These are phyloP conservation scores for Callimorpha dominula DNA, from an alignment of 2,888 invertebrate species.

Conservation along the genomic window DNA sequence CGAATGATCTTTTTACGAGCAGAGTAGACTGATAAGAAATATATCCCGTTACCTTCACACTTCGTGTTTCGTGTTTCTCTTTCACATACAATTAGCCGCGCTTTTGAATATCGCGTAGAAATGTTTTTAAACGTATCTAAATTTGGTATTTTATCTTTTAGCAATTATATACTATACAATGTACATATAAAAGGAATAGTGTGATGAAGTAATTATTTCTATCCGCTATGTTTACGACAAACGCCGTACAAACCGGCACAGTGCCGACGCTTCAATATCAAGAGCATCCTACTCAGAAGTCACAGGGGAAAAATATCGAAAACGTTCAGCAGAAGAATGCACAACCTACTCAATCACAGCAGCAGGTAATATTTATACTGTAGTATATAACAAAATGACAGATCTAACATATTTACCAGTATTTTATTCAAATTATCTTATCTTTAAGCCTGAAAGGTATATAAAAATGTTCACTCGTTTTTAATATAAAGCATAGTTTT, in stretches of 20 bases:
- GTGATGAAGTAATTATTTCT: slow-evolving; percentile 57
- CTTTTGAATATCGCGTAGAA: slow-evolving; percentile 64
- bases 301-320: slow-evolving; percentile 87
- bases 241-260: slow-evolving; percentile 87
- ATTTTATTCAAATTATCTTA: background rate
- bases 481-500: too few species aligned
- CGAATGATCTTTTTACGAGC: slow-evolving; percentile 84
- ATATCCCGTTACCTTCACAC: slow-evolving; percentile 85
- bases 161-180: slow-evolving; percentile 51
- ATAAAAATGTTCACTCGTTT: background rate
- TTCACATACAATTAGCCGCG: slow-evolving; percentile 79
- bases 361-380: slow-evolving; percentile 43
- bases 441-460: background rate
- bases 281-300: slow-evolving; percentile 88
- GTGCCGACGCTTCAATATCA: slow-evolving; percentile 90
- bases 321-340: slow-evolving; percentile 88
- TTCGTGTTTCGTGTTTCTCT: slow-evolving; percentile 80
- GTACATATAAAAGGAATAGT: slow-evolving; percentile 55
- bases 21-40: slow-evolving; percentile 83
- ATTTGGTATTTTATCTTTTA: slow-evolving; percentile 50
- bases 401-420: background rate
- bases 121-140: slow-evolving; percentile 43
- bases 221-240: slow-evolving; percentile 86
- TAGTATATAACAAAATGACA: background rate
- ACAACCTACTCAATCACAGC: slow-evolving; percentile 77